Evolutionary conservation across 2,888 invertebrate genomes (phyloP).

Genomic region (Himalopsyche japonica): DNA sequence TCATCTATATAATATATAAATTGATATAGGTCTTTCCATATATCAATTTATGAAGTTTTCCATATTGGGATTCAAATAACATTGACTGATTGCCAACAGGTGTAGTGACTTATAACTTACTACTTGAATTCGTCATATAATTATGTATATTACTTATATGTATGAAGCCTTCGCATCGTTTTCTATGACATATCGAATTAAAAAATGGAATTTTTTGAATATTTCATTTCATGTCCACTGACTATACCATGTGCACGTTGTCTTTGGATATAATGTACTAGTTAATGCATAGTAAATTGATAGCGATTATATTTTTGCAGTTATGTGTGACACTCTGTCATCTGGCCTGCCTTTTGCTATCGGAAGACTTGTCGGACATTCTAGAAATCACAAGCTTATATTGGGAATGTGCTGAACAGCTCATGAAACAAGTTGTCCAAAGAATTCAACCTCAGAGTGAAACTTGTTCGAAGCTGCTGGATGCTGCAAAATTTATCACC

Average conservation of each 20-base stretch:
- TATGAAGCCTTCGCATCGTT: too few species aligned
- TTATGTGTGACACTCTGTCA: conserved; percentile 76
- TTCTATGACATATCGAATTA: too few species aligned
- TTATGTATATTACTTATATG: too few species aligned
- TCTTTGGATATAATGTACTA: not conserved
- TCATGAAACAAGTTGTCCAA: conserved; percentile 52
- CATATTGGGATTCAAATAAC: too few species aligned
- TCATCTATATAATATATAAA: too few species aligned
- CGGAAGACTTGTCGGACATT: conserved; percentile 63
- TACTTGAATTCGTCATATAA: not conserved
- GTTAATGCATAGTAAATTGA: not conserved
- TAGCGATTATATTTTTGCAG: conserved; percentile 51
- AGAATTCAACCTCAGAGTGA: conserved; percentile 54
- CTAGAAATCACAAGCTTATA: conserved; percentile 58
- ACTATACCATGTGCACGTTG: not conserved
- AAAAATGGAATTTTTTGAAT: not conserved
- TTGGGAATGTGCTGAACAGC: conserved; percentile 51
- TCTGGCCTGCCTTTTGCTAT: conserved; percentile 62
- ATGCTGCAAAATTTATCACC: conserved; percentile 57
- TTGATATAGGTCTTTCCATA: too few species aligned
- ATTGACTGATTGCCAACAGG: too few species aligned
- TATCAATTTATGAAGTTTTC: too few species aligned
- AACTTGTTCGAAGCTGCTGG: conserved; percentile 53
- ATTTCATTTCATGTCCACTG: not conserved
- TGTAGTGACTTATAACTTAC: too few species aligned